Base-by-base conservation (phyloP, 2,888 invertebrate genomes). In the Drosophila testacea region DNA sequence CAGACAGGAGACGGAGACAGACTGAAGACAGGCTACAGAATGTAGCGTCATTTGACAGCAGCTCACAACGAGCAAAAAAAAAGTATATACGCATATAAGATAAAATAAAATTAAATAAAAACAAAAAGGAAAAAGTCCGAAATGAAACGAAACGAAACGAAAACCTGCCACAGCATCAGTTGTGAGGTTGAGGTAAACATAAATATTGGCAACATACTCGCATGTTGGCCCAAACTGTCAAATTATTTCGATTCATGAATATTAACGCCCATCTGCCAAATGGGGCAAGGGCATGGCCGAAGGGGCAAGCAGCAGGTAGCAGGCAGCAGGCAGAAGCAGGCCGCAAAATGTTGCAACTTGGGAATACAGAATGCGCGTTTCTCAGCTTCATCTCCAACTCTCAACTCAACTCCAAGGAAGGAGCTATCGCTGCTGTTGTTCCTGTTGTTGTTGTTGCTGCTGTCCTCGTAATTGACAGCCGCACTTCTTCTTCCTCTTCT, bases 181-280 rank as follows among this genome's bases (percentile, higher is more conserved):
- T 16, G 16, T 16, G 16, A 16, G 38, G 28, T 4, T 44, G 60
- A 56, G 61, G 22, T 56, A 77, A 77, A 81, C 90, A 89, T 89
- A 83, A 83, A 83, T 89, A 88, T 84, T 77, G 86, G 50, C 69
- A 83, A 71, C 90, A 90, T 80, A 86, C 89, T 84, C 88, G 89
- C 84, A 83, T 88, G 83, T 83, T 90, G 90, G 86, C 88, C 87
- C 90, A 84, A 85, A 85, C 85, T 85, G 85, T 85, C 85, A 85
- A 85, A 85, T 85, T 85, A 85, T 85, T 85, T 89, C 85, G 90
- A 86, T 89, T 86, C 90, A 86, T 86, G 85, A 86, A 86, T 86
- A 86, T 86, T 86, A 89, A 86, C 90, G 90, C 90, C 89, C 88
- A 78, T 48, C 62, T 71, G 75, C 63, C 59, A 48, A 48, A 47